phyloP scores from a whole-genome alignment of 2,113 vertebrate species.

The Sander vitreus region DNA sequence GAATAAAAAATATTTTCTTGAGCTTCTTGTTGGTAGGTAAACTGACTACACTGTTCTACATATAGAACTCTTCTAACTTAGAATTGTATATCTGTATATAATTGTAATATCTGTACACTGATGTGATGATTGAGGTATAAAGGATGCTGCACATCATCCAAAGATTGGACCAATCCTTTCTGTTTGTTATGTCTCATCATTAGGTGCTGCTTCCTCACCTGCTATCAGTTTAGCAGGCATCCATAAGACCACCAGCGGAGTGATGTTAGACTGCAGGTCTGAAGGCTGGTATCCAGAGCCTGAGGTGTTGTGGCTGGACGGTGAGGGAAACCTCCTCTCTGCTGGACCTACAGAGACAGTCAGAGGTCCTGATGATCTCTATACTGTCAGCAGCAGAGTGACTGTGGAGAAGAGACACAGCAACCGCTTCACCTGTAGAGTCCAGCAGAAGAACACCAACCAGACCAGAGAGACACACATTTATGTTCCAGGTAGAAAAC shows the following conservation, averaged over 20 bases:
- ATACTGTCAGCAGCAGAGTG: too few species aligned
- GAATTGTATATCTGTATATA: too few species aligned
- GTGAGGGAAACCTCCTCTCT: too few species aligned
- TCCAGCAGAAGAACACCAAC: not conserved
- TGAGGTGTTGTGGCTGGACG: slow-evolving; percentile 27
- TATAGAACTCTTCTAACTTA: not conserved
- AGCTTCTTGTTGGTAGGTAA: slow-evolving; percentile 27
- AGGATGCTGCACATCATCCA: not conserved
- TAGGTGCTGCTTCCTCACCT: slow-evolving; percentile 13
- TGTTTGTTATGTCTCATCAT: not conserved
- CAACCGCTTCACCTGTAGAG: too few species aligned
- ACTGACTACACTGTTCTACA: not conserved
- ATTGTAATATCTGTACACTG: not conserved
- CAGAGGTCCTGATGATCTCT: too few species aligned
- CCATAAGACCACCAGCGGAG: accelerated
- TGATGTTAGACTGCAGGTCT: not conserved
- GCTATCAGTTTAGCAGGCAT: not conserved
- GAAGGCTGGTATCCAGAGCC: slow-evolving; percentile 36
- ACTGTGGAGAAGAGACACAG: too few species aligned
- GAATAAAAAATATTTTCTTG: not conserved
- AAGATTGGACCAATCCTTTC: too few species aligned
- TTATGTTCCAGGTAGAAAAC: not conserved
- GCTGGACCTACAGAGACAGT: too few species aligned
- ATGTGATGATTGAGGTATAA: not conserved
- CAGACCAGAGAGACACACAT: slow-evolving; percentile 3